phyloP scores from a whole-genome alignment of 2,797 vertebrate genomes.

The Pangasius mekongensis region DNA sequence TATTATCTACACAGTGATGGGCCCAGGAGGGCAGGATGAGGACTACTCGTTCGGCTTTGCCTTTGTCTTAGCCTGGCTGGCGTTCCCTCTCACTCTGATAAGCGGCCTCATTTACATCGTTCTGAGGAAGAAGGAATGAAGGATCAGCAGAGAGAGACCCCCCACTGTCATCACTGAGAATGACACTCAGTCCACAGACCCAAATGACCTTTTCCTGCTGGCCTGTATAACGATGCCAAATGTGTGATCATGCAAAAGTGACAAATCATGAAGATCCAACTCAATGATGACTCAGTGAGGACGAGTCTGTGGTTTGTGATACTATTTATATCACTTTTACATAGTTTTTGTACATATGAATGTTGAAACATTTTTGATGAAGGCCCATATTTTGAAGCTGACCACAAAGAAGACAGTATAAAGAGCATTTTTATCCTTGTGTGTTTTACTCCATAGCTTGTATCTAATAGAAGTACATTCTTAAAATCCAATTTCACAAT shows the following conservation, averaged over 20 bases:
- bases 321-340: slow-evolving; percentile 82
- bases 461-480: slow-evolving; percentile 48
- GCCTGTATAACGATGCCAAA: slow-evolving; percentile 49
- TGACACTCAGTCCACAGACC: slow-evolving; percentile 49
- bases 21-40: slow-evolving; percentile 59
- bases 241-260: slow-evolving; percentile 52
- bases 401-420: slow-evolving; percentile 43
- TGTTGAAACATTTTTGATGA: slow-evolving; percentile 60
- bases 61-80: slow-evolving; percentile 93
- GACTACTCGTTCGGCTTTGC: slow-evolving; percentile 81
- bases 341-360: slow-evolving; percentile 81
- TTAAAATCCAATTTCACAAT: slow-evolving; percentile 44
- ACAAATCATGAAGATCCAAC: slow-evolving; percentile 62
- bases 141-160: slow-evolving; percentile 8
- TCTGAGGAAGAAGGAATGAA: slow-evolving; percentile 92
- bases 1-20: slow-evolving; percentile 92
- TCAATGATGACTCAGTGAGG: slow-evolving; percentile 68
- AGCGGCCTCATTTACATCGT: slow-evolving; percentile 92
- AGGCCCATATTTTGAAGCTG: slow-evolving; percentile 46
- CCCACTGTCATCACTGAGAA: slow-evolving; percentile 42
- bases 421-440: slow-evolving; percentile 40
- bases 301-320: slow-evolving; percentile 80
- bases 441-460: slow-evolving; percentile 45
- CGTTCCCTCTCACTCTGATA: slow-evolving; percentile 89
- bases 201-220: slow-evolving; percentile 40